Percentiles rank a stretch among this genome's conserved stretches.
Evolutionary conservation across 2,888 invertebrate species (phyloP).

Genomic region (Amphipyra berbera): DNA sequence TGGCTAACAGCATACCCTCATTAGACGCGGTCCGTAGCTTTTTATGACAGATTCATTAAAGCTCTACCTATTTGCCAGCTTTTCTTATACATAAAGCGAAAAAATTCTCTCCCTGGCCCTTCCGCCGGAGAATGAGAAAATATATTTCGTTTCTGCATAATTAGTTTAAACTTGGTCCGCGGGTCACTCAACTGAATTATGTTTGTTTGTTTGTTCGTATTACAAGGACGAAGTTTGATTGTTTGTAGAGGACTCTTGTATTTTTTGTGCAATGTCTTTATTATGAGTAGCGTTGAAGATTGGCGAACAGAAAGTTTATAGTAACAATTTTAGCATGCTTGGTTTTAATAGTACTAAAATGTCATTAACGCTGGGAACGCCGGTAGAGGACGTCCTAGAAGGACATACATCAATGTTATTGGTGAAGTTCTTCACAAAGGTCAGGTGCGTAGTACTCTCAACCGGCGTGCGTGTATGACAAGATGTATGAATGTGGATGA

Average conservation of each 20-base stretch:
- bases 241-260: slow-evolving; percentile 45
- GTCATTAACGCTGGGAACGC: too few species aligned
- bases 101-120: slow-evolving; percentile 45
- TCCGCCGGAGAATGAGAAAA: slow-evolving; percentile 56
- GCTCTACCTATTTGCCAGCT: slow-evolving; percentile 54
- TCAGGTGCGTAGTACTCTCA: too few species aligned
- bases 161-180: slow-evolving; percentile 71
- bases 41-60: slow-evolving; percentile 65
- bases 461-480: too few species aligned
- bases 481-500: too few species aligned
- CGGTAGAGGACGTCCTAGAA: too few species aligned
- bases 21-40: slow-evolving; percentile 58
- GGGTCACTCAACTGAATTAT: slow-evolving; percentile 76
- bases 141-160: slow-evolving; percentile 75
- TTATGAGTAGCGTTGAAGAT: slow-evolving; percentile 42
- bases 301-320: slow-evolving; percentile 5
- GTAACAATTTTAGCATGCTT: not conserved
- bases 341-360: too few species aligned
- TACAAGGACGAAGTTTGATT: slow-evolving; percentile 59
- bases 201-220: slow-evolving; percentile 72
- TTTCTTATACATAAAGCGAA: slow-evolving; percentile 46
- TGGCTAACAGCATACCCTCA: slow-evolving; percentile 56
- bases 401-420: too few species aligned
- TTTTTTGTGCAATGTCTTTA: slow-evolving; percentile 52
- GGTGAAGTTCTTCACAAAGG: too few species aligned